Base-by-base conservation (phyloP, 1,140 invertebrate genomes). In the Saccostrea cuccullata region DNA sequence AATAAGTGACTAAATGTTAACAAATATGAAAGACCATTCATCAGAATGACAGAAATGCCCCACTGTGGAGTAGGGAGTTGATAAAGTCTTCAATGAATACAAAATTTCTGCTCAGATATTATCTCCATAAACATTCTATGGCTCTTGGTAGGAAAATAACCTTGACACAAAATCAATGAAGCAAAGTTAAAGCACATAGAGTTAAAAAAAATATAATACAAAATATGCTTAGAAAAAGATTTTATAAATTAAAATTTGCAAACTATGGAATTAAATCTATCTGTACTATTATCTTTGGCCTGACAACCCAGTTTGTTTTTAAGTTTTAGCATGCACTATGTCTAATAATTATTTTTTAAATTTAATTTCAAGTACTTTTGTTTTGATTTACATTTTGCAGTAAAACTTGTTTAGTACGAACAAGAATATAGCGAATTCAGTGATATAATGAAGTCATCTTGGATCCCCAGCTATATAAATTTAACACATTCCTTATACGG, bases 1-100 rank as follows among this genome's bases (percentile, higher is more conserved):
- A 77, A 77, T 77, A 77, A 77, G 30, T 77, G 70, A 77, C 70
- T 77, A 77, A 77, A 77, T 77, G 30, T 77, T 77, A 77, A 77
- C 70, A 77, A 77, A 77, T 77, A 26, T 77, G 70, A 77, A 77
- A 77, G 70, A 77, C 70, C 70, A 77, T 77, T 77, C 15, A 77
- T 77, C 26, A 77, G 23, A 30, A 77, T 77, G 30, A 77, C 23
- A 77, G 70, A 77, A 77, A 77, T 77, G 70, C 23, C 70, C 70
- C 70, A 77, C 70, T 26, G 3, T 13, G 4, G 30, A 77, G 70
- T 15, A 77, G 70, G 70, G 70, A 36, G 70, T 77, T 77, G 70
- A 26, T 23, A 30, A 73, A 77, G 70, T 36, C 70, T 36, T 77
- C 30, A 77, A 77, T 30, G 70, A 30, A 77, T 77, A 64, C 58